Evolutionary conservation across 2,113 vertebrate species (phyloP).

Genomic region (Aegithalos caudatus): DNA sequence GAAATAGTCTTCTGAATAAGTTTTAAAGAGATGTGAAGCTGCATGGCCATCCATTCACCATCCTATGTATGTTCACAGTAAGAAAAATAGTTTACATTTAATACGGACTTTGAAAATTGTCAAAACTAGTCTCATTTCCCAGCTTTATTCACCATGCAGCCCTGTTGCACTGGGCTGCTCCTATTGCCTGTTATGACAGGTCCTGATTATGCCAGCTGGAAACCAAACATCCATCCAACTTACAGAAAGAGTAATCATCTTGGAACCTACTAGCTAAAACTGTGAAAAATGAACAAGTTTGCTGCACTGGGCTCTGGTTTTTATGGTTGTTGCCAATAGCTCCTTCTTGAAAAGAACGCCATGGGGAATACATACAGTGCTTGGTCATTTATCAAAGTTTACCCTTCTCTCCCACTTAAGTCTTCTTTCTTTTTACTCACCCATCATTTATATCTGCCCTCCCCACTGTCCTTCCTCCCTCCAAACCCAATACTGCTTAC

Average conservation of each 20-base stretch:
- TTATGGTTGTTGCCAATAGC: not conserved
- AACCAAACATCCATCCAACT: not conserved
- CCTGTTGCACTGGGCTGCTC: not conserved
- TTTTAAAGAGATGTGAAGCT: not conserved
- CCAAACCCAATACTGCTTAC: not conserved
- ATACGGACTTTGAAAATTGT: not conserved
- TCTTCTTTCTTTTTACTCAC: not conserved
- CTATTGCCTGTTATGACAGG: accelerated
- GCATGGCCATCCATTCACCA: not conserved
- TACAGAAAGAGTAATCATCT: not conserved
- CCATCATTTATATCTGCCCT: not conserved
- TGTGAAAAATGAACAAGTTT: not conserved
- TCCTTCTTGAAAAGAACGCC: not conserved
- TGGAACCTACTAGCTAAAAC: not conserved
- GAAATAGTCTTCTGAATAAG: not conserved
- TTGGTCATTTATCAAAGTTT: not conserved
- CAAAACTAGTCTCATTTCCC: not conserved
- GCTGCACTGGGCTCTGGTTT: not conserved
- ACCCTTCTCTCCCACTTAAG: not conserved
- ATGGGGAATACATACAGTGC: not conserved
- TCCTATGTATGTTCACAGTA: not conserved
- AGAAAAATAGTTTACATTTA: not conserved
- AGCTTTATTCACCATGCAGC: not conserved
- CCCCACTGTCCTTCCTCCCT: not conserved
- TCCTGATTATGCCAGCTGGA: not conserved